Base-by-base conservation (phyloP, 2,797 vertebrate genomes). In the Artibeus lituratus region DNA sequence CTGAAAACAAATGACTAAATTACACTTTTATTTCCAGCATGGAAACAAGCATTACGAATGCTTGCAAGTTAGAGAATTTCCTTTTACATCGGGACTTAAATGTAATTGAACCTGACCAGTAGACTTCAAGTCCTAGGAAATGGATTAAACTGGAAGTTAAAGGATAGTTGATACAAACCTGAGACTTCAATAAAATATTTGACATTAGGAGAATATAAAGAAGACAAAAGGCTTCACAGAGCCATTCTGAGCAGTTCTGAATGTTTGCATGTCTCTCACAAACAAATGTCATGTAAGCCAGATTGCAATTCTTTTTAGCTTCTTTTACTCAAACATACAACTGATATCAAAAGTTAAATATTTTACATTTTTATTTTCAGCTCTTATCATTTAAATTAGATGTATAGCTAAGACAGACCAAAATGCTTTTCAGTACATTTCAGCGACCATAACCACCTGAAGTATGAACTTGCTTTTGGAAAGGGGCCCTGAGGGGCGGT, bases 1-100 rank as follows among this genome's bases (percentile, higher is more conserved):
- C 88, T 94, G 91, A 91, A 96, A 95, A 96, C 69, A 83, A 90
- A 92, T 42, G 73, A 96, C 70, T 90, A 35, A 94, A 87, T 93
- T 70, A 62, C 51, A 67, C 74, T 94, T 84, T 87, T 55, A 84
- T 72, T 90, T 90, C 86, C 73, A 80, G 62, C 55, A 87, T 94
- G 92, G 57, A 92, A 94, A 76, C 18, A 65, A 86, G 51, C 57
- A 59, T 59, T 22, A 8, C 4, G 59, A 85, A 87, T 22, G 53
- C 26, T 88, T 89, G 77, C 35, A 57, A 76, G 86, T 74, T 88
- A 53, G 74, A 94, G 10, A 86, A 49, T 92, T 89, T 65, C 42
- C 78, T 92, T 95, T 91, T 51, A 37, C 74, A 26, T 55, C 74
- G 59, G 42, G 24, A 82, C 7, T 42, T 26, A 72, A 92, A 70